Conservation (phyloP, 92 coral and sea anemone genomes). For the Phymanthus crucifer region DNA sequence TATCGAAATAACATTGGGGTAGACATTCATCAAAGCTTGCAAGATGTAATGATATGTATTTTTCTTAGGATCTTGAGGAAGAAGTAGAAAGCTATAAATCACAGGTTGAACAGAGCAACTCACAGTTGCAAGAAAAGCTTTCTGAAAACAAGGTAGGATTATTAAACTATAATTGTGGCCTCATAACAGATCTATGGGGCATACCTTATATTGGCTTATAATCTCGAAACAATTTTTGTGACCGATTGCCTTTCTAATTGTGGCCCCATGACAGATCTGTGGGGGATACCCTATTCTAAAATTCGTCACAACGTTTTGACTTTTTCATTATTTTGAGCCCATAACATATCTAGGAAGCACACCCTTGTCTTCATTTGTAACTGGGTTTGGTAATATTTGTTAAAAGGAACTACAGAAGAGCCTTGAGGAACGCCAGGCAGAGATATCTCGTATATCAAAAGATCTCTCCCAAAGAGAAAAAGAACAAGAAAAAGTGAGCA, state of each 20-base stretch:
- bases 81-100: slow-evolving; percentile 52
- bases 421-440: slow-evolving; percentile 30
- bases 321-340: neutral
- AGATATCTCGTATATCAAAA: slow-evolving; percentile 54
- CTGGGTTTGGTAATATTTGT: neutral
- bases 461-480: slow-evolving; percentile 46
- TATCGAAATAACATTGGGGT: neutral
- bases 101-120: slow-evolving; percentile 53
- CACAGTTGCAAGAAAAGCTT: slow-evolving; percentile 49
- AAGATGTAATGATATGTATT: neutral
- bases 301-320: neutral
- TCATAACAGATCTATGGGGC: neutral
- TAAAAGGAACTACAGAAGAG: slow-evolving; percentile 34
- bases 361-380: neutral
- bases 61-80: slow-evolving; percentile 64
- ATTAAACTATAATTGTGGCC: neutral
- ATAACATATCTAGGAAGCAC: neutral
- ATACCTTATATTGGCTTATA: neutral
- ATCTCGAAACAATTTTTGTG: no score
- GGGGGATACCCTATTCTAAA: neutral
- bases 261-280: no score
- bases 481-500: slow-evolving; percentile 52
- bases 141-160: slow-evolving; percentile 64
- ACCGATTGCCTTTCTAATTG: no score
- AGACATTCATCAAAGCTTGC: neutral